phyloP scores from a whole-genome alignment of 2,888 invertebrate species.

The Scaptomyza tumidula region DNA sequence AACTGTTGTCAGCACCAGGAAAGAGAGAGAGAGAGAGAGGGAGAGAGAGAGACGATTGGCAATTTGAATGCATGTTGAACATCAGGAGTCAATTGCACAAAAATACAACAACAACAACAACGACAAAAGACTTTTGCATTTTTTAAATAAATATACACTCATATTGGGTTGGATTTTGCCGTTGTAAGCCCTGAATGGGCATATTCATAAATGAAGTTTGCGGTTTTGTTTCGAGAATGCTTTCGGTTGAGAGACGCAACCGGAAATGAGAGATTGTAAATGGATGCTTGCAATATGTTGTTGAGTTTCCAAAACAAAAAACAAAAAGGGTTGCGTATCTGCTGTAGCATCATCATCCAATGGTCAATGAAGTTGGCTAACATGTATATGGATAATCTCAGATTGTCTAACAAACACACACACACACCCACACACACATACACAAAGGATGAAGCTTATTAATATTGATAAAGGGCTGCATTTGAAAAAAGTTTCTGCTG shows the following conservation, averaged over 20 bases:
- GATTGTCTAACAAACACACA: conserved; percentile 6
- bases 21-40: too few species aligned
- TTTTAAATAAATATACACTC: conserved; percentile 64
- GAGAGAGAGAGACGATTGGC: conserved; percentile 57
- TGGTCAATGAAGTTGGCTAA: conserved; percentile 2
- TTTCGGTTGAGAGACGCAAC: not conserved
- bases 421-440: not conserved
- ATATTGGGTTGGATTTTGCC: conserved; percentile 9
- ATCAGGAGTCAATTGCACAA: conserved; percentile 50
- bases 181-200: conserved; percentile 32
- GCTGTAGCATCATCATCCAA: not conserved
- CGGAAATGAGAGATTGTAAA: conserved; percentile 39
- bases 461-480: conserved; percentile 28
- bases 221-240: conserved; percentile 48
- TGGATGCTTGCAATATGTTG: conserved; percentile 21
- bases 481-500: not conserved
- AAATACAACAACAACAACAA: conserved; percentile 29
- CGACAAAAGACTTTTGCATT: conserved; percentile 54
- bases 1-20: conserved; percentile 61
- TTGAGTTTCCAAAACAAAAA: not conserved
- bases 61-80: conserved; percentile 66
- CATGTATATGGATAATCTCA: conserved; percentile 3
- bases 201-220: conserved; percentile 62
- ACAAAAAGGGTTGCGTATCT: not conserved
- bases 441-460: conserved; percentile 20